Conservation (phyloP, 37 sponge, comb jelly and placozoan genomes). For the Ephydatia muelleri region DNA sequence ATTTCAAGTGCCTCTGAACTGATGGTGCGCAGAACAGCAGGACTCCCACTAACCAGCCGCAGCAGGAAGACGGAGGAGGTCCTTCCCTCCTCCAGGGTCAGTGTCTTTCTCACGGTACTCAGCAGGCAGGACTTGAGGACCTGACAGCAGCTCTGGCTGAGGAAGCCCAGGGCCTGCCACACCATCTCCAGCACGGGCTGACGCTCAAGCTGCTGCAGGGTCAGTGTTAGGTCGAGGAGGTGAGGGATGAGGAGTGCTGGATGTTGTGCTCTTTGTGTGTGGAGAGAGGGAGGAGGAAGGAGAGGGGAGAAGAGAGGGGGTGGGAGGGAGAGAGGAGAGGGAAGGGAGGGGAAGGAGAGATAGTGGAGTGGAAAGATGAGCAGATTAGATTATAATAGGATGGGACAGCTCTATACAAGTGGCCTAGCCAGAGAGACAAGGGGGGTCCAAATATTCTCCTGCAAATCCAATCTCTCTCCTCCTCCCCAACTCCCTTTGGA, state of each 20-base stretch:
- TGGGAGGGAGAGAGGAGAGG: not conserved
- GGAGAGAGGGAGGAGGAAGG: not conserved
- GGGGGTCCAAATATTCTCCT: too few relatives aligned
- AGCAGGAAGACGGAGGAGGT: not conserved
- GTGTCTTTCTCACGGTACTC: not conserved
- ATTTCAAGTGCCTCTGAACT: not conserved
- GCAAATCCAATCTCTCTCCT: too few relatives aligned
- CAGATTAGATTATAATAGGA: not conserved
- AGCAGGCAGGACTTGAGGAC: not conserved
- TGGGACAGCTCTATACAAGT: too few relatives aligned
- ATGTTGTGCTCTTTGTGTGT: not conserved
- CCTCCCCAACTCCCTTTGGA: too few relatives aligned
- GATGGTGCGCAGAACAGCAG: not conserved
- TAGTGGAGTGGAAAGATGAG: not conserved
- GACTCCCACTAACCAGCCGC: not conserved
- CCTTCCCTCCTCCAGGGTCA: not conserved
- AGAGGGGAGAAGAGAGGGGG: not conserved
- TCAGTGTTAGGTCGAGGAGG: not conserved
- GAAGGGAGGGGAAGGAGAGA: not conserved
- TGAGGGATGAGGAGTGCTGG: not conserved
- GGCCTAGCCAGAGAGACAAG: too few relatives aligned
- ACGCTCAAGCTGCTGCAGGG: not conserved
- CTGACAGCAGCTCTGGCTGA: not conserved
- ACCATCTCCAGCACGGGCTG: not conserved
- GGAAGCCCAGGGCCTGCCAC: not conserved